Evolutionary conservation across 2,888 invertebrate species (phyloP).

Genomic region (Eustalomyia histrio): DNA sequence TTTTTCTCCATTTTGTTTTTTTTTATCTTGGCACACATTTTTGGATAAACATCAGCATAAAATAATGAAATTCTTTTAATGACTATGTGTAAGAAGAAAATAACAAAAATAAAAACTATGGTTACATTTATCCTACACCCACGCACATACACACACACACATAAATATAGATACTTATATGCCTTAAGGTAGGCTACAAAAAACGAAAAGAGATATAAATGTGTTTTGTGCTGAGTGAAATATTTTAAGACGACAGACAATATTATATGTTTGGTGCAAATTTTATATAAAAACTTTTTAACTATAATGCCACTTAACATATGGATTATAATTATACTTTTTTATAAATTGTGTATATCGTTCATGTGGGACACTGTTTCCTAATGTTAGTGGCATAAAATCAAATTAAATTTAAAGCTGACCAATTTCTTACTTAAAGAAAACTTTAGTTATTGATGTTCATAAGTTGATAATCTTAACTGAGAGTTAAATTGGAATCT

Average conservation of each 20-base stretch:
- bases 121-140: slow-evolving; percentile 2
- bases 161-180: slow-evolving; percentile 36
- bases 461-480: too few species aligned
- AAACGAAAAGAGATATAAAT: background rate
- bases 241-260: slow-evolving; percentile 20
- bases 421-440: too few species aligned
- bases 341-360: slow-evolving; percentile 8
- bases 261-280: slow-evolving; percentile 10
- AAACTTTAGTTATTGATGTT: too few species aligned
- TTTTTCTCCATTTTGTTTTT: background rate
- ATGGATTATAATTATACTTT: slow-evolving; percentile 55
- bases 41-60: slow-evolving; percentile 45
- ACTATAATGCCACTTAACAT: slow-evolving; percentile 63
- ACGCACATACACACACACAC: background rate
- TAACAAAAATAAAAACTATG: background rate
- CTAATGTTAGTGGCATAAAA: background rate
- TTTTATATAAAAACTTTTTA: slow-evolving; percentile 51
- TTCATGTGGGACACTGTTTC: background rate
- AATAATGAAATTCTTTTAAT: slow-evolving; percentile 61
- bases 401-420: too few species aligned
- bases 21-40: slow-evolving; percentile 40
- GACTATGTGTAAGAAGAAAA: slow-evolving; percentile 12
- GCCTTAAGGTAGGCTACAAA: slow-evolving; percentile 54
- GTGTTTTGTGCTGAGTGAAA: background rate
- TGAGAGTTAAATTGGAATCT: too few species aligned